These are phyloP conservation scores for Thomomys bottae DNA, from an alignment of 2,113 vertebrate genomes.

Conservation along the genomic window DNA sequence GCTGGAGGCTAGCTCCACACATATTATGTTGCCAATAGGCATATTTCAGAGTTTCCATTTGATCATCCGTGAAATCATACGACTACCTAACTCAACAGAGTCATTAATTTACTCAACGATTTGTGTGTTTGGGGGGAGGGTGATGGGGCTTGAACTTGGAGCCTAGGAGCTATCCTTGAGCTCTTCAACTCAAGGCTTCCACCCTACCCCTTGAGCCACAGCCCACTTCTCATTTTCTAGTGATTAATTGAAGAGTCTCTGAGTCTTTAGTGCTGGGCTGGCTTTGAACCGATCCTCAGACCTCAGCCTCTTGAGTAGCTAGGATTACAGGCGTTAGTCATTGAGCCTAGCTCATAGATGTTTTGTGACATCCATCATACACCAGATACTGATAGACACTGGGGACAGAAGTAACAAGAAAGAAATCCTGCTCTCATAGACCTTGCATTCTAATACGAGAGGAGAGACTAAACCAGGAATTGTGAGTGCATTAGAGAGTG, in stretches of 20 bases:
- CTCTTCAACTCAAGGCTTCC: too few species aligned
- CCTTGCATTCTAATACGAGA: constrained; percentile 1
- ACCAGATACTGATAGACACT: not conserved
- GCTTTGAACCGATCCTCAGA: too few species aligned
- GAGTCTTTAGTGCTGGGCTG: too few species aligned
- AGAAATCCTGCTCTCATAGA: not conserved
- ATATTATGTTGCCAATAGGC: not conserved
- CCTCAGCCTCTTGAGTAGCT: too few species aligned
- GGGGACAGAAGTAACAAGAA: constrained; percentile 15
- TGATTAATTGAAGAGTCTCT: too few species aligned
- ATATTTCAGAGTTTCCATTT: not conserved
- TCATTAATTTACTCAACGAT: constrained; percentile 38
- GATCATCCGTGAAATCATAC: not conserved
- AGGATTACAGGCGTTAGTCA: too few species aligned
- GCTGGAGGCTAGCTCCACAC: not conserved
- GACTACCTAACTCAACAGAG: not conserved
- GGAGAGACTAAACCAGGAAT: not conserved
- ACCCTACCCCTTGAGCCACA: too few species aligned
- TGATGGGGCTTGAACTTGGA: too few species aligned
- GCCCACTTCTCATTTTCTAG: too few species aligned
- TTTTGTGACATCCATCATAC: not conserved
- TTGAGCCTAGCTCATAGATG: too few species aligned
- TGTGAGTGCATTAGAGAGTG: not conserved
- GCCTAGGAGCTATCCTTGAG: too few species aligned
- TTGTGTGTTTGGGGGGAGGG: too few species aligned